Conservation (phyloP, 2,797 vertebrate genomes). For the Hephaestus fuliginosus region DNA sequence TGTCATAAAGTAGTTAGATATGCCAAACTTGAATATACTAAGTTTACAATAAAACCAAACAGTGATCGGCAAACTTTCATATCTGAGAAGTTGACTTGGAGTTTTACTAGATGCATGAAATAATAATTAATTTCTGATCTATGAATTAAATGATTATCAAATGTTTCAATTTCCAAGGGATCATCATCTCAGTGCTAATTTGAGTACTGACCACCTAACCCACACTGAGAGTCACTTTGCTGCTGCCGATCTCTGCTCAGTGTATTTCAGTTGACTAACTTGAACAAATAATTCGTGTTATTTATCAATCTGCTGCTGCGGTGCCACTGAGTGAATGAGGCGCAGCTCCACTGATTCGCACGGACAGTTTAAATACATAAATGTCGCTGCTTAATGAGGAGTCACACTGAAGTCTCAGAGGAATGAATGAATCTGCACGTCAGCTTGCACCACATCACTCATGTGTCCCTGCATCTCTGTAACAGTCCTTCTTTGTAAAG, state of each 20-base stretch:
- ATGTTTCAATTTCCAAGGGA: not conserved
- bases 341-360: not conserved
- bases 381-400: not conserved
- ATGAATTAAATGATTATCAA: not conserved
- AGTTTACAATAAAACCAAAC: not conserved
- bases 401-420: not conserved
- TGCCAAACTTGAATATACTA: not conserved
- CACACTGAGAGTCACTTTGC: not conserved
- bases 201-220: not conserved
- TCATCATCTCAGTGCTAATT: not conserved
- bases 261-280: not conserved
- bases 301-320: slow-evolving; percentile 2
- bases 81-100: not conserved
- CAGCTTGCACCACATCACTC: slow-evolving; percentile 1
- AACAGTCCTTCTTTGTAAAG: not conserved
- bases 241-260: not conserved
- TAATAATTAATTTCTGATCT: not conserved
- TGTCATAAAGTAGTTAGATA: not conserved
- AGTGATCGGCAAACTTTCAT: not conserved
- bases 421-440: not conserved
- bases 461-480: not conserved
- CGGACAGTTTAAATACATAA: not conserved
- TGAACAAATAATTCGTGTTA: not conserved
- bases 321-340: not conserved
- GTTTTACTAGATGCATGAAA: not conserved